phyloP scores from a whole-genome alignment of 2,113 vertebrate species.

The Taxidea taxus region DNA sequence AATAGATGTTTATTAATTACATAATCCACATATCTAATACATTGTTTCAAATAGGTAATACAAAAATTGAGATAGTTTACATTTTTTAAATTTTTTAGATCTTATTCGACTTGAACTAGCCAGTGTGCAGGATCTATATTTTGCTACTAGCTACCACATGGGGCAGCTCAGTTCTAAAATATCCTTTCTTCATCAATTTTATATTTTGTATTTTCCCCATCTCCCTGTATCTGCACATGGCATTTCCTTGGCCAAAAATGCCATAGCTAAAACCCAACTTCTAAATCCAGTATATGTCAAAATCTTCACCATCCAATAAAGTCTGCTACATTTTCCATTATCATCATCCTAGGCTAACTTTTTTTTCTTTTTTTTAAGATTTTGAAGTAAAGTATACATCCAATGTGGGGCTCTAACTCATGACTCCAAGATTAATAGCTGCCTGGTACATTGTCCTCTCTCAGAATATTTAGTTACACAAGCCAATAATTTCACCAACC shows the following conservation, averaged over 20 bases:
- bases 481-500: neutral
- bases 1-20: neutral
- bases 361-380: neutral
- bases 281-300: neutral
- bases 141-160: neutral
- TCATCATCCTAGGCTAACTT: neutral
- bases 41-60: neutral
- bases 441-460: neutral
- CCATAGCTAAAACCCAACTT: neutral
- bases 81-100: constrained; percentile 7
- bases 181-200: neutral
- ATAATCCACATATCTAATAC: neutral
- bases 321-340: neutral
- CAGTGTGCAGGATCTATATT: neutral
- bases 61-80: neutral
- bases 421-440: neutral
- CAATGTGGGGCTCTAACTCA: neutral
- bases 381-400: neutral
- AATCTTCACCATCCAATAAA: neutral
- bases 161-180: neutral
- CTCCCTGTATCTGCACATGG: neutral
- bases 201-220: neutral
- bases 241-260: neutral
- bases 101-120: neutral
- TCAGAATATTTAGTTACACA: constrained; percentile 2